Conservation (phyloP, 2,888 invertebrate species). For the Sarcophaga variegata region DNA sequence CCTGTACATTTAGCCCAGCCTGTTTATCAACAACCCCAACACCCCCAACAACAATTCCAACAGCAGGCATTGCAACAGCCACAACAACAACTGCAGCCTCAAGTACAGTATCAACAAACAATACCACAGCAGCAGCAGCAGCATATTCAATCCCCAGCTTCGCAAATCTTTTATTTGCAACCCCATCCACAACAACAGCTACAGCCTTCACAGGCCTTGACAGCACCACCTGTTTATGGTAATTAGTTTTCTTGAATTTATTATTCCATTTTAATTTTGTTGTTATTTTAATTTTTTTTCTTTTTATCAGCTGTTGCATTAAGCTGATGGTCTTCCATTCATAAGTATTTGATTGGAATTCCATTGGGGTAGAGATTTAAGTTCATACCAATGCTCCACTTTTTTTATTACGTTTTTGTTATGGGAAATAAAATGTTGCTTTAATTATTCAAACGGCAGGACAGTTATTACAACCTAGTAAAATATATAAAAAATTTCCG, state of each 20-base stretch:
- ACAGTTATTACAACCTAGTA: no score
- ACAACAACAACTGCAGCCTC: constrained; percentile 64
- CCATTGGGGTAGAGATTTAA: constrained; percentile 28
- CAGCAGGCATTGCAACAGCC: constrained; percentile 8
- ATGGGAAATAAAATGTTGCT: no score
- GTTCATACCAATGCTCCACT: constrained; percentile 1
- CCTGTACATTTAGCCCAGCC: constrained; percentile 28
- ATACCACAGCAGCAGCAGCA: constrained; percentile 55
- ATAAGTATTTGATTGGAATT: neutral
- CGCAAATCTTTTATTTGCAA: constrained; percentile 52
- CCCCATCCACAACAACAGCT: constrained; percentile 53
- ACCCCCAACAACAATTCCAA: constrained; percentile 4
- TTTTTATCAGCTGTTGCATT: neutral
- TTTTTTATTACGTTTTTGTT: neutral
- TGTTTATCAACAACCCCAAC: constrained; percentile 57
- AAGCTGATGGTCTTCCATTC: no score
- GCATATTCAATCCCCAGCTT: constrained; percentile 36
- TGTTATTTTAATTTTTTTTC: neutral
- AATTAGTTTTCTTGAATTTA: constrained; percentile 54
- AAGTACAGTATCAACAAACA: constrained; percentile 52
- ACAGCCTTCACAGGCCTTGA: constrained; percentile 39
- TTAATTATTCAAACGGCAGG: no score
- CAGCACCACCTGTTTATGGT: constrained; percentile 65
- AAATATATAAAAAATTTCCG: no score
- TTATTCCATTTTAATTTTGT: neutral